A percentile compares a stretch with the other conserved stretches of the same genome.
Conservation (phyloP, 2,113 vertebrate species). For the Tragelaphus imberbis region DNA sequence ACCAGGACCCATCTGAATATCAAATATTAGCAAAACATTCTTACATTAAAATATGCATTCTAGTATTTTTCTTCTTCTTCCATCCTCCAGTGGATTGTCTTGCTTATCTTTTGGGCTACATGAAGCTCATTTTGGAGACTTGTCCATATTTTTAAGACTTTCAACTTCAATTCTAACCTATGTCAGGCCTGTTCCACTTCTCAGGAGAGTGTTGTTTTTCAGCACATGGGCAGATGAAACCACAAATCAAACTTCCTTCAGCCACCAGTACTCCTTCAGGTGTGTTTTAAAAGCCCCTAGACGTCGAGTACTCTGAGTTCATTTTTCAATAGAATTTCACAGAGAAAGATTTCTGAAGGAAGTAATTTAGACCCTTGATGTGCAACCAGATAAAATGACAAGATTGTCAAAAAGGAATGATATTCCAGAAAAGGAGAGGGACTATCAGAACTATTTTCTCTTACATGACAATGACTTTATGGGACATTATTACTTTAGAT, state of each 20-base stretch:
- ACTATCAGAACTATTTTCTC: background rate
- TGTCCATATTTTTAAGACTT: background rate
- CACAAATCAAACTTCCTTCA: background rate
- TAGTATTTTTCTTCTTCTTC: background rate
- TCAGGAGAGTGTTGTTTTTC: background rate
- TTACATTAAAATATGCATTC: background rate
- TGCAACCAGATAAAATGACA: background rate
- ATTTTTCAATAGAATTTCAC: background rate
- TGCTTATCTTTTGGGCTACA: background rate
- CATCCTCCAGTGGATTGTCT: background rate
- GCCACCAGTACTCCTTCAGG: background rate
- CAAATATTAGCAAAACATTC: background rate
- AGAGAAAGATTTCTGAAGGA: background rate
- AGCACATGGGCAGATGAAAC: background rate
- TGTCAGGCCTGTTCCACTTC: background rate
- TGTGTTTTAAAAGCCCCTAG: background rate
- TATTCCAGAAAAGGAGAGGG: background rate
- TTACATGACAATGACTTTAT: background rate
- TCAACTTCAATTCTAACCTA: background rate
- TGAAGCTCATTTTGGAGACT: background rate
- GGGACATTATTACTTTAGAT: background rate
- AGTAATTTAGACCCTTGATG: background rate
- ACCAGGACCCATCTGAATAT: background rate
- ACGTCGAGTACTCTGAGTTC: background rate
- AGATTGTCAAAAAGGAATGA: background rate